phyloP scores from a whole-genome alignment of 2,113 vertebrate genomes.

The Rhipidura dahli region DNA sequence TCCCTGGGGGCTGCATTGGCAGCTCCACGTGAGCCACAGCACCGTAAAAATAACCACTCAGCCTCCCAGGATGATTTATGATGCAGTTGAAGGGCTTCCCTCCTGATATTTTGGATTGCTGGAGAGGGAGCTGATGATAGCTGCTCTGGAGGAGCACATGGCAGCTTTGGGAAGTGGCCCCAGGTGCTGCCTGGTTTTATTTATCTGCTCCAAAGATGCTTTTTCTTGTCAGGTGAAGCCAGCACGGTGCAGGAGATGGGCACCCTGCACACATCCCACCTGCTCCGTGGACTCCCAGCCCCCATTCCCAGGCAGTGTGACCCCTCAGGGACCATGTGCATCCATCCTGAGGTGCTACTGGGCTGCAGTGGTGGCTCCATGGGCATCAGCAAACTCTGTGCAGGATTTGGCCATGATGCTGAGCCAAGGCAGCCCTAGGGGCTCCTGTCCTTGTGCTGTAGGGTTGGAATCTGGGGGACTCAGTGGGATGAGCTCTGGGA shows the following conservation, averaged over 20 bases:
- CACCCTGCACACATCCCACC: neutral
- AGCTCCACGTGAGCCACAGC: neutral
- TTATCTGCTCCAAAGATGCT: neutral
- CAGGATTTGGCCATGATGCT: neutral
- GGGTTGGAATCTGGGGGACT: neutral
- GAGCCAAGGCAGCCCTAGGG: neutral
- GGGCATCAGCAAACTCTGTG: fast-evolving
- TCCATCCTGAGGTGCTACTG: fast-evolving
- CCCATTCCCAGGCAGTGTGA: neutral
- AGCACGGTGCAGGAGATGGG: fast-evolving
- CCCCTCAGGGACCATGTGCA: fast-evolving
- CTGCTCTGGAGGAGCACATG: neutral
- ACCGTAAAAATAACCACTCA: neutral
- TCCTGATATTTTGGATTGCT: neutral
- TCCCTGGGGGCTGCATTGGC: neutral
- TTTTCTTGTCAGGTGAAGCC: neutral
- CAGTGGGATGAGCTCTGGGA: neutral
- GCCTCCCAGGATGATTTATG: constrained; percentile 21
- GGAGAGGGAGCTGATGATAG: neutral
- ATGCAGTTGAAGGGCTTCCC: constrained; percentile 48
- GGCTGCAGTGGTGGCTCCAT: fast-evolving
- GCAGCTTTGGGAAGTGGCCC: neutral
- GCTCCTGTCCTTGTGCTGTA: fast-evolving
- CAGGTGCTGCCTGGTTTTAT: neutral
- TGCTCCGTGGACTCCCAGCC: neutral